These are phyloP conservation scores for Aleiodes testaceus DNA, from an alignment of 2,888 invertebrate species.

Conservation along the genomic window DNA sequence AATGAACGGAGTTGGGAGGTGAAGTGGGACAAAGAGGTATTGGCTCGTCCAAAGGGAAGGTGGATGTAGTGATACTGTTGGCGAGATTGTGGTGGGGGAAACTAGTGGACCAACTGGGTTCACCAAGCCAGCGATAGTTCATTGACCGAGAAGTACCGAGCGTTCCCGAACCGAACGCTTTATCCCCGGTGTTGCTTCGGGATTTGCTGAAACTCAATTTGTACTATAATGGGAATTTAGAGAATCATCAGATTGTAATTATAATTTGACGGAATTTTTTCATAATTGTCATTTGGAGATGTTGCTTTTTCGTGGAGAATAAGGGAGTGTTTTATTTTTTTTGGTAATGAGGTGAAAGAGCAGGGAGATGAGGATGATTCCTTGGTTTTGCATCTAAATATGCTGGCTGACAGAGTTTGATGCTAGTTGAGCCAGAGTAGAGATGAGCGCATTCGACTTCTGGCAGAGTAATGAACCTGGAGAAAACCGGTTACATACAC, in stretches of 20 bases:
- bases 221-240: neutral
- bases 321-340: too few relatives aligned
- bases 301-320: neutral
- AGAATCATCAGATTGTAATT: neutral
- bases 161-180: slow-evolving; percentile 56
- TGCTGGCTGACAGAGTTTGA: slow-evolving; percentile 19
- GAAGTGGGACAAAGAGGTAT: slow-evolving; percentile 45
- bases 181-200: slow-evolving; percentile 29
- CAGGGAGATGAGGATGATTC: neutral
- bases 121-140: slow-evolving; percentile 70
- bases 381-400: neutral
- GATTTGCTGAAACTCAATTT: slow-evolving; percentile 53
- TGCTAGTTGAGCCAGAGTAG: slow-evolving; percentile 60
- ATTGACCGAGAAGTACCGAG: slow-evolving; percentile 71
- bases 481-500: slow-evolving; percentile 70
- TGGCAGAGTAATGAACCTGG: slow-evolving; percentile 71
- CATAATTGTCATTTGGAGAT: too few relatives aligned
- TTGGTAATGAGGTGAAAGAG: too few relatives aligned
- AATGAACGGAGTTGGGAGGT: slow-evolving; percentile 38
- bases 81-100: slow-evolving; percentile 47
- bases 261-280: too few relatives aligned
- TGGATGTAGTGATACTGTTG: slow-evolving; percentile 23
- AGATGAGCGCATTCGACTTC: slow-evolving; percentile 62
- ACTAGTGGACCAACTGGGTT: slow-evolving; percentile 73
- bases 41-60: slow-evolving; percentile 28